Evolutionary conservation across 53 echinoderm and acorn worm species (phyloP).

Genomic region (Echinarachnius parma): DNA sequence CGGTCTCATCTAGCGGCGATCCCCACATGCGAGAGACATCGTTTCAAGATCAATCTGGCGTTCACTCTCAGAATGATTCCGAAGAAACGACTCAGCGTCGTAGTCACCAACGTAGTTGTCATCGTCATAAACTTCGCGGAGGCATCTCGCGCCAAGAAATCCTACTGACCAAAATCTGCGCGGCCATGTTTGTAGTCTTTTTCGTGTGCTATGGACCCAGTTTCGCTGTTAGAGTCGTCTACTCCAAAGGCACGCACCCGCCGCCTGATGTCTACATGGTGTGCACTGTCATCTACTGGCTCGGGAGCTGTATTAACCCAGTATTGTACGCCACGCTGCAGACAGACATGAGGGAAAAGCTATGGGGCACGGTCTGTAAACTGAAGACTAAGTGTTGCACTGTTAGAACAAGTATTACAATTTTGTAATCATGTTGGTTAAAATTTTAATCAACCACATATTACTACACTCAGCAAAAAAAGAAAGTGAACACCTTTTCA

Average conservation of each 20-base stretch:
- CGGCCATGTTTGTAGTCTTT: conserved; percentile 47
- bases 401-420: too few relatives aligned
- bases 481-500: too few relatives aligned
- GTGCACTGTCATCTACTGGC: conserved; percentile 59
- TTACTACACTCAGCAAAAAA: too few relatives aligned
- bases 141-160: conserved; percentile 10
- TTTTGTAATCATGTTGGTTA: too few relatives aligned
- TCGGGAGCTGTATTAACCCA: conserved; percentile 59
- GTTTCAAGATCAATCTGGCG: not conserved
- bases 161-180: conserved; percentile 56
- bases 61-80: not conserved
- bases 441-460: too few relatives aligned
- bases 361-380: too few relatives aligned
- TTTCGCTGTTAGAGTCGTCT: conserved; percentile 25
- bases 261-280: conserved; percentile 47
- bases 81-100: not conserved
- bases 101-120: not conserved
- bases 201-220: conserved; percentile 57
- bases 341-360: conserved; percentile 29
- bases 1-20: not conserved
- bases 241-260: conserved; percentile 10
- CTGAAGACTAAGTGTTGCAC: too few relatives aligned
- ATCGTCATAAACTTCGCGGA: too few relatives aligned
- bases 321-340: conserved; percentile 55
- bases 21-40: not conserved